Evolutionary conservation across 2,113 vertebrate genomes (phyloP).

Genomic region (Muntiacus muntjak): DNA sequence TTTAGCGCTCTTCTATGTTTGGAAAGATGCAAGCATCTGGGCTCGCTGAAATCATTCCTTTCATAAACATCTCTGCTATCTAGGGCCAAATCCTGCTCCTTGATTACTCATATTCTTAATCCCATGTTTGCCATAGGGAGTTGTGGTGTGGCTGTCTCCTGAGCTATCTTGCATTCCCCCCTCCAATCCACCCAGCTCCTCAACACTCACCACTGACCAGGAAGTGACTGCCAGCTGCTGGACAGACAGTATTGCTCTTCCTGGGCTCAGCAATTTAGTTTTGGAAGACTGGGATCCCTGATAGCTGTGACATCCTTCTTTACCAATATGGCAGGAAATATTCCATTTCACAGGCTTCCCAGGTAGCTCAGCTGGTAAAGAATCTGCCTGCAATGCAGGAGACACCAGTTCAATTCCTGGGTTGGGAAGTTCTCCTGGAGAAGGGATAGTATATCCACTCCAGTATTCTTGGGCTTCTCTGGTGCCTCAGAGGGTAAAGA

Average conservation of each 20-base stretch:
- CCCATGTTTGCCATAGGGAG: neutral
- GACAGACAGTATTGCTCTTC: neutral
- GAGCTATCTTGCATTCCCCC: rapidly evolving
- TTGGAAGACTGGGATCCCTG: neutral
- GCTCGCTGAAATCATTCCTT: neutral
- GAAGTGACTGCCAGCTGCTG: neutral
- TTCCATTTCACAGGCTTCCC: neutral
- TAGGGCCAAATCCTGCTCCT: neutral
- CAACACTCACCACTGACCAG: neutral
- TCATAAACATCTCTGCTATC: neutral
- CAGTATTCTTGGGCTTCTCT: neutral
- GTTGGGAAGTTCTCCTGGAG: neutral
- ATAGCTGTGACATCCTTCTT: neutral
- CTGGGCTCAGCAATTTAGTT: neutral
- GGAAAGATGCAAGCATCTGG: neutral
- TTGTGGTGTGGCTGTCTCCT: neutral
- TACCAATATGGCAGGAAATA: neutral
- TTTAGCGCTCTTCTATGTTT: neutral
- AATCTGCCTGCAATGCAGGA: neutral
- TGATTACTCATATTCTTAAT: neutral
- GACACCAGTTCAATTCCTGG: neutral
- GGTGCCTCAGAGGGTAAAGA: neutral
- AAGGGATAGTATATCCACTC: neutral
- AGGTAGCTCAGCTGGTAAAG: neutral
- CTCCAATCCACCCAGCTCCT: neutral